phyloP scores from a whole-genome alignment of 1,140 invertebrate species.

The Tetraneura akinire region DNA sequence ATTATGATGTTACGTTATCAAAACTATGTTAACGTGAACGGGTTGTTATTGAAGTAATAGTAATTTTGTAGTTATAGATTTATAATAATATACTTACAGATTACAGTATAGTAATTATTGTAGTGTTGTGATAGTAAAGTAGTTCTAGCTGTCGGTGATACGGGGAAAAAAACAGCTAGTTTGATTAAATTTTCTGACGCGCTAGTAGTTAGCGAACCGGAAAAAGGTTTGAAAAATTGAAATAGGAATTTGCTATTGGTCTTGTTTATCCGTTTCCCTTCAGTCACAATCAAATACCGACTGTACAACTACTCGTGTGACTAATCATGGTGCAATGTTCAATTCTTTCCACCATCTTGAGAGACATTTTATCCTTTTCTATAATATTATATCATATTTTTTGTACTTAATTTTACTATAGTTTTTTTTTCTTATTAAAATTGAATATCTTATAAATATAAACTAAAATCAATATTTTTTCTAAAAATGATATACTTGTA shows the following conservation, averaged over 20 bases:
- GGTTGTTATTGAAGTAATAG: too few relatives aligned
- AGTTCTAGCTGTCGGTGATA: not conserved
- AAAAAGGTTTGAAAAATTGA: conserved; percentile 43
- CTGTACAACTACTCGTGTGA: not conserved
- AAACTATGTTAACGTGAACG: too few relatives aligned
- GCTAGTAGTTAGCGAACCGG: conserved; percentile 23
- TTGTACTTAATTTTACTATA: not conserved
- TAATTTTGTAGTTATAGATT: too few relatives aligned
- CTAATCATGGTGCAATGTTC: not conserved
- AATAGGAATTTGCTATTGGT: conserved; percentile 39
- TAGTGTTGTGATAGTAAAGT: not conserved
- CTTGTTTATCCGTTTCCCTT: not conserved
- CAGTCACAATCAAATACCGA: not conserved
- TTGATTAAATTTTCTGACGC: conserved; percentile 42
- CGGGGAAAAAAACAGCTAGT: not conserved
- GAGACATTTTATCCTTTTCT: not conserved
- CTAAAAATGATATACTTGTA: too few relatives aligned
- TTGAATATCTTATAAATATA: too few relatives aligned
- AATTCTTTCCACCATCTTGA: not conserved
- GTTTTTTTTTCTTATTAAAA: not conserved
- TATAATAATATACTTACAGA: too few relatives aligned
- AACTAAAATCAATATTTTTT: too few relatives aligned
- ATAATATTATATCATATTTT: too few relatives aligned
- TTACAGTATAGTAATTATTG: not conserved
- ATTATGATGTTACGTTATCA: too few relatives aligned